These are phyloP conservation scores for Pristionchus entomophagus DNA, from an alignment of 2,888 invertebrate genomes.

Conservation along the genomic window DNA sequence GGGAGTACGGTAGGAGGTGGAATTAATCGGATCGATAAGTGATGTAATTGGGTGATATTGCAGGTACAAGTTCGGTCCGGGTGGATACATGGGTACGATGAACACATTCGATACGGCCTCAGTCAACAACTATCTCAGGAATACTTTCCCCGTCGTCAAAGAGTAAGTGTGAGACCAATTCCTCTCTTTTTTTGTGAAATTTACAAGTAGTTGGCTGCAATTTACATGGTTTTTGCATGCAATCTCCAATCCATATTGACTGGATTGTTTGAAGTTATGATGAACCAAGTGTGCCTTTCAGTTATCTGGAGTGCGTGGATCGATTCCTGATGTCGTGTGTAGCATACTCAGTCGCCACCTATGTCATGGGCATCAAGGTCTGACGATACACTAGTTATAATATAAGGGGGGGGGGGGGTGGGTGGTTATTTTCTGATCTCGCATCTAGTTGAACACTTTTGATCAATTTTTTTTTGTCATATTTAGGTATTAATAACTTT, in stretches of 20 bases:
- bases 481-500: no score
- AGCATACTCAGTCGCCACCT: slow-evolving; percentile 82
- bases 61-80: background rate
- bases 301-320: slow-evolving; percentile 80
- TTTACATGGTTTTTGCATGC: no score
- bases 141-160: slow-evolving; percentile 55
- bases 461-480: background rate
- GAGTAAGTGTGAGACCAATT: slow-evolving; percentile 53
- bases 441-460: no score
- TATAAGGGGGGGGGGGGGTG: no score
- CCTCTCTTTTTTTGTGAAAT: background rate
- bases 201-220: no score
- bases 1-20: background rate
- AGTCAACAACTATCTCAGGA: slow-evolving; percentile 68
- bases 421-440: no score
- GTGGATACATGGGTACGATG: slow-evolving; percentile 46
- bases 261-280: no score
- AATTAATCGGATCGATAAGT: background rate
- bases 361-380: slow-evolving; percentile 81
- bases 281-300: slow-evolving; percentile 68
- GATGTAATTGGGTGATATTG: slow-evolving; percentile 53
- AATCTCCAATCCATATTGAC: no score
- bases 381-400: no score
- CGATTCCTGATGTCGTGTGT: slow-evolving; percentile 81
- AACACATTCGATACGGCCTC: slow-evolving; percentile 61